These are phyloP conservation scores for Leptinotarsa rubiginosa DNA, from an alignment of 2,888 invertebrate species.

Conservation along the genomic window DNA sequence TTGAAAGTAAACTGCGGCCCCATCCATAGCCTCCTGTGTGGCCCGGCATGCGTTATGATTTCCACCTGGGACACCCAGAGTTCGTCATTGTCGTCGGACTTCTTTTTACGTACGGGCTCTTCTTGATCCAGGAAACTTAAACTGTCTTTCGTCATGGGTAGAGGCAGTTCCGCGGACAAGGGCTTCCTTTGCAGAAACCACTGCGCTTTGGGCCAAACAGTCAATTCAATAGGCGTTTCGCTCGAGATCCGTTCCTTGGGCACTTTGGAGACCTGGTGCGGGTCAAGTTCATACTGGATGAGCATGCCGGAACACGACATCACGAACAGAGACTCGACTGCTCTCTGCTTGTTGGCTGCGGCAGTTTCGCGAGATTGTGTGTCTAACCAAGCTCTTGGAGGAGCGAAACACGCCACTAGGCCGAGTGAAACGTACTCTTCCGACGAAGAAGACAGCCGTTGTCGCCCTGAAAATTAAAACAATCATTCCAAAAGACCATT, in stretches of 20 bases:
- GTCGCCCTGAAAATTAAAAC: constrained; percentile 68
- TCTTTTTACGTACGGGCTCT: constrained; percentile 46
- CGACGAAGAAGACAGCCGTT: constrained; percentile 76
- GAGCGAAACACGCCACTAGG: constrained; percentile 84
- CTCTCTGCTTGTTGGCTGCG: constrained; percentile 66
- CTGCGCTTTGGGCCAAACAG: constrained; percentile 81
- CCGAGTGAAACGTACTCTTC: constrained; percentile 80
- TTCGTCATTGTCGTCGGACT: constrained; percentile 73
- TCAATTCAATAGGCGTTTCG: constrained; percentile 87
- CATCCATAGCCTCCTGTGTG: constrained; percentile 97
- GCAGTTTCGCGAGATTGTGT: constrained; percentile 51
- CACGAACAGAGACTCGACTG: constrained; percentile 88
- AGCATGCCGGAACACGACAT: constrained; percentile 90
- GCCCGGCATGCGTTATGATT: constrained; percentile 96
- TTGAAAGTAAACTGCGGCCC: constrained; percentile 99
- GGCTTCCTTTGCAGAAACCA: constrained; percentile 84
- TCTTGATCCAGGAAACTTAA: constrained; percentile 71
- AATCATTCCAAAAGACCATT: not conserved
- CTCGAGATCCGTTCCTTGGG: constrained; percentile 89
- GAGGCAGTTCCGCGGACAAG: constrained; percentile 75
- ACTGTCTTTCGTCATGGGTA: constrained; percentile 80
- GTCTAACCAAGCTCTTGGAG: constrained; percentile 78
- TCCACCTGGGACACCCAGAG: constrained; percentile 97
- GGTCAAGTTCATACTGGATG: constrained; percentile 89
- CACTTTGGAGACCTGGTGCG: constrained; percentile 74